Evolutionary conservation across 2,113 vertebrate genomes (phyloP), one percentile per base, ranked within the genome.

Genomic region (Tragelaphus scriptus): DNA sequence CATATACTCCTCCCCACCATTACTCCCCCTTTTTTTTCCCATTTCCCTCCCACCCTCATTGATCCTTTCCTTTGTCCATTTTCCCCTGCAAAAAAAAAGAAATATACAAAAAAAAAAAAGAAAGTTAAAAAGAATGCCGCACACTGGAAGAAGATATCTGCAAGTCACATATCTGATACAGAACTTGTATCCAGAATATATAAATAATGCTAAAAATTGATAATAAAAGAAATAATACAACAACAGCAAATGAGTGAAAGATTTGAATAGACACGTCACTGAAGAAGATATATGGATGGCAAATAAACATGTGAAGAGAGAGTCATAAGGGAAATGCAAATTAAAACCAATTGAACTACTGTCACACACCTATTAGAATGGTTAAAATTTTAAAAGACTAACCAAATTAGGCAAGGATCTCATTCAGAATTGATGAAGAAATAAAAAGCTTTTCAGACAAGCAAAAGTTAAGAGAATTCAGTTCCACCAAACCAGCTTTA

Each of bases 131-230:
- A 80, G 14, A 93, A 51, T 53, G 25, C 44, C 65, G 77, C 17
- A 93, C n/a, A 53, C 47, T 93, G 17, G 51, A 85, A 65, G 88
- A 85, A 87, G 87, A n/a, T 95, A 59, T 59, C 71, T 95, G 87
- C 14, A 63, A 63, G 77, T 87, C 44, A 77, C 53, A 6, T 90
- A 28, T 80, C 68, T 91, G 47, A 28, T 56, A 79, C 85, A 88
- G 14, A 80, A 65, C 28, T 94, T 80, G 6, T 55, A 81, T 82
- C 28, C 36, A 86, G 30, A 86, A 49, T 59, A 80, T 80, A 59
- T 90, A 49, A 58, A 84, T 53, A 85, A 85, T 53, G 40, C 80
- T 68, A 25, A 71, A 53, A 71, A 55, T 40, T 85, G 30, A 58
- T 56, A 85, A 71, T 63, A 44, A 91, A 53, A 80, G 21, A 92